Conservation (phyloP, 2,113 vertebrate genomes). For the Carassius auratus region DNA sequence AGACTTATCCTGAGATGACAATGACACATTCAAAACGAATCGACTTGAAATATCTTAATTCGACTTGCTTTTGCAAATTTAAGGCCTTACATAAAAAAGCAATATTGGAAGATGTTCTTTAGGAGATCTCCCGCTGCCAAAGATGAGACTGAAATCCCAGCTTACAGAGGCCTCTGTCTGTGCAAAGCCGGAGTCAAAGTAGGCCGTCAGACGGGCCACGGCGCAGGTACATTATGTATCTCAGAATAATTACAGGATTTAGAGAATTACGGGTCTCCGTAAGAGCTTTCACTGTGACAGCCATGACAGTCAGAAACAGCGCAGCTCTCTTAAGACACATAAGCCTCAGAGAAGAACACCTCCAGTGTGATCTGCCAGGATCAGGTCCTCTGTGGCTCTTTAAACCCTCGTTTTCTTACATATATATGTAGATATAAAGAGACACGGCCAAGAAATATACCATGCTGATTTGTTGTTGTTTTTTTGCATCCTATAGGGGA, state of each 20-base stretch:
- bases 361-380: slow-evolving; percentile 45
- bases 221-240: slow-evolving; percentile 79
- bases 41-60: slow-evolving; percentile 48
- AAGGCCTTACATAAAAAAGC: slow-evolving; percentile 42
- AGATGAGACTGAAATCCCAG: slow-evolving; percentile 50
- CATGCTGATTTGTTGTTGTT: slow-evolving; percentile 17
- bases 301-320: slow-evolving; percentile 75
- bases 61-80: slow-evolving; percentile 43
- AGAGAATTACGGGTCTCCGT: slow-evolving; percentile 77
- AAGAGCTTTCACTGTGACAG: slow-evolving; percentile 80
- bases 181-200: slow-evolving; percentile 65
- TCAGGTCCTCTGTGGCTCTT: slow-evolving; percentile 17
- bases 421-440: slow-evolving; percentile 20
- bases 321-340: slow-evolving; percentile 70
- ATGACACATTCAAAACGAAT: slow-evolving; percentile 24
- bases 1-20: slow-evolving; percentile 37
- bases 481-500: background rate
- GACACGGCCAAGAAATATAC: background rate
- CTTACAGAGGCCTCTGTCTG: slow-evolving; percentile 46
- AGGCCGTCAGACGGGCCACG: slow-evolving; percentile 74
- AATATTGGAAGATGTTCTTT: slow-evolving; percentile 48
- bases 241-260: slow-evolving; percentile 83
- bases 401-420: slow-evolving; percentile 32
- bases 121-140: slow-evolving; percentile 45
- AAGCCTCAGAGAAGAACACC: slow-evolving; percentile 78